Base-by-base conservation (phyloP, 2,888 invertebrate species). In the Ecliptopera silaceata region DNA sequence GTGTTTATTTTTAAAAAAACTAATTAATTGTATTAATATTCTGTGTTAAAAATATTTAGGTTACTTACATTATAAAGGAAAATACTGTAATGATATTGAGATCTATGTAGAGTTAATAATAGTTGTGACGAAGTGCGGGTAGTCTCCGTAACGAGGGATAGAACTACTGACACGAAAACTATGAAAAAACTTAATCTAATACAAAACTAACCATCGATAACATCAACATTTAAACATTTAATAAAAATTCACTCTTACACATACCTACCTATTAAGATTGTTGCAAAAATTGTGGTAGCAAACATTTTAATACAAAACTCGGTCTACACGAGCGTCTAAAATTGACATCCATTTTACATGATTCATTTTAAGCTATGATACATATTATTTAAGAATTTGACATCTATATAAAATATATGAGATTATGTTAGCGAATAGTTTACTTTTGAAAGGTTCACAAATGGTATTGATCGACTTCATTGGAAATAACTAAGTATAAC, bases 301-400 rank as follows among this genome's bases (percentile, higher is more conserved):
- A 88, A 87, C 73, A 60, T 68, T 69, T 66, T 72, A 78, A 80
- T 87, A 88, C 82, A 87, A 87, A 83, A 71, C 74, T 71, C 86
- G 78, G 71, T 61, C 84, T 84, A 80, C 71, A 75, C 80, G 82
- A 71, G 77, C 77, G 63, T 68, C 87, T 88, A 90, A 82, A 90
- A 90, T 90, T 90, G 90, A 90, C 90, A 89, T 89, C 86, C 82
- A 89, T 84, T 84, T 84, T 88, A 88, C 86, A 89, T 79, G 80
- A 85, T 79, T 80, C 74, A 70, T 66, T 82, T 81, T 86, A 88
- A 85, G 86, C 88, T 88, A 87, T 86, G 77, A 82, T 86, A 88
- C 88, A 88, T 68, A 79, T 79, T 75, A 84, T 61, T 82, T 77
- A 84, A 78, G 82, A 86, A 84, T 84, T 84, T 79, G 85, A 89